These are phyloP conservation scores for Apoda limacodes DNA, from an alignment of 2,888 invertebrate genomes.

Conservation along the genomic window DNA sequence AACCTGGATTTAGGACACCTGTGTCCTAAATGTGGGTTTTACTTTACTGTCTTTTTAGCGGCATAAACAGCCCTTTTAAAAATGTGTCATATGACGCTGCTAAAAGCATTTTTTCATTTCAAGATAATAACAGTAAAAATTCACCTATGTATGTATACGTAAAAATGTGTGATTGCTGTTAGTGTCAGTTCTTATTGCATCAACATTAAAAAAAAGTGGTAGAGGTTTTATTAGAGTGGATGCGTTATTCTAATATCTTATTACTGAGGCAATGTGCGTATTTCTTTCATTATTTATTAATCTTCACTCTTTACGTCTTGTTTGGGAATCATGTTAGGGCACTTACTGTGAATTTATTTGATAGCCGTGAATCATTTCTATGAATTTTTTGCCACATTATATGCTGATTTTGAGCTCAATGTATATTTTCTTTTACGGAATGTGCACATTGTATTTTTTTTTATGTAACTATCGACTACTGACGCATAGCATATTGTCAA, in stretches of 20 bases:
- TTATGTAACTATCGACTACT: constrained; percentile 46
- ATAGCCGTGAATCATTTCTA: constrained; percentile 10
- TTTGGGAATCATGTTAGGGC: too few relatives aligned
- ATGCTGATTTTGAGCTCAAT: constrained; percentile 48
- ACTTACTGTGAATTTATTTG: constrained; percentile 17
- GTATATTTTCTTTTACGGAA: constrained; percentile 34
- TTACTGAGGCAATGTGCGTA: constrained; percentile 51
- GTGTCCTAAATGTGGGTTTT: too few relatives aligned
- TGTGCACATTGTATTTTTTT: constrained; percentile 50
- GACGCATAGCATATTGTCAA: constrained; percentile 48
- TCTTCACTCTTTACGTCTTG: constrained; percentile 7
- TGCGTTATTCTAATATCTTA: too few relatives aligned
- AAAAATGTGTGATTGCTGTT: too few relatives aligned
- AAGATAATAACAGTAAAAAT: too few relatives aligned
- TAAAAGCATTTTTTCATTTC: too few relatives aligned
- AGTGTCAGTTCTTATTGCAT: too few relatives aligned
- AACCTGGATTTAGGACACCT: too few relatives aligned
- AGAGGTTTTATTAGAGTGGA: background rate
- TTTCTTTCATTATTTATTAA: constrained; percentile 35
- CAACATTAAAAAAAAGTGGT: background rate
- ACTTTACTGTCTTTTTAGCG: too few relatives aligned
- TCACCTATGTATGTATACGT: too few relatives aligned
- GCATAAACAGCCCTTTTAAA: too few relatives aligned
- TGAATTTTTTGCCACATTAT: constrained; percentile 42
- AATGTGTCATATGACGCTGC: too few relatives aligned